phyloP scores from a whole-genome alignment of 2,113 vertebrate genomes.

The Pipra filicauda region DNA sequence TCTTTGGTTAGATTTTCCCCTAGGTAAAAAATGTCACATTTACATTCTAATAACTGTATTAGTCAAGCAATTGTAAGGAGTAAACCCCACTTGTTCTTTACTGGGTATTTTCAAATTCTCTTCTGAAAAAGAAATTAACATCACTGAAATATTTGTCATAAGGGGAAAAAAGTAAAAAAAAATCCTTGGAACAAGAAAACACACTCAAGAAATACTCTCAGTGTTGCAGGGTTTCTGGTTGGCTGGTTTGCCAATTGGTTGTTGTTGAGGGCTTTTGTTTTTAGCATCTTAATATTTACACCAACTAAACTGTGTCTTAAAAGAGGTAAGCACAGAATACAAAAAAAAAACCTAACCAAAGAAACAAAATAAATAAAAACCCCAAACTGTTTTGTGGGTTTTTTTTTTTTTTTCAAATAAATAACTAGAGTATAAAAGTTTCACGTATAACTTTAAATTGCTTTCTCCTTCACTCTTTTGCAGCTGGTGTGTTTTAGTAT shows the following conservation, averaged over 20 bases:
- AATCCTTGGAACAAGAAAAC: not conserved
- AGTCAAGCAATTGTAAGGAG: not conserved
- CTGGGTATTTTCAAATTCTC: not conserved
- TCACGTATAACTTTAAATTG: slow-evolving; percentile 51
- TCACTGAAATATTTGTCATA: not conserved
- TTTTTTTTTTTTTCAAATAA: not conserved
- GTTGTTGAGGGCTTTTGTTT: not conserved
- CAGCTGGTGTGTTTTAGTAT: slow-evolving; percentile 40
- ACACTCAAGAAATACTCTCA: not conserved
- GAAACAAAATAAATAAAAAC: not conserved
- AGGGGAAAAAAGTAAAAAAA: not conserved
- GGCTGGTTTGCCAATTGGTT: not conserved
- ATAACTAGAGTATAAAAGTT: slow-evolving; percentile 32
- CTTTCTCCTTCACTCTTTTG: slow-evolving; percentile 18
- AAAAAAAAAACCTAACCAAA: not conserved
- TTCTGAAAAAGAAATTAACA: not conserved
- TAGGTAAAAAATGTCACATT: slow-evolving; percentile 58
- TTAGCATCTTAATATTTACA: not conserved
- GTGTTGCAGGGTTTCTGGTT: not conserved
- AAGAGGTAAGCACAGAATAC: not conserved
- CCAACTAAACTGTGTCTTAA: not conserved
- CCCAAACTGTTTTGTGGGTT: not conserved
- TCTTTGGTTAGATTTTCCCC: slow-evolving; percentile 8
- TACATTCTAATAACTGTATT: slow-evolving; percentile 33
- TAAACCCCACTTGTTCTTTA: not conserved